Base-by-base conservation (phyloP, 2,113 vertebrate genomes). In the Rana temporaria region DNA sequence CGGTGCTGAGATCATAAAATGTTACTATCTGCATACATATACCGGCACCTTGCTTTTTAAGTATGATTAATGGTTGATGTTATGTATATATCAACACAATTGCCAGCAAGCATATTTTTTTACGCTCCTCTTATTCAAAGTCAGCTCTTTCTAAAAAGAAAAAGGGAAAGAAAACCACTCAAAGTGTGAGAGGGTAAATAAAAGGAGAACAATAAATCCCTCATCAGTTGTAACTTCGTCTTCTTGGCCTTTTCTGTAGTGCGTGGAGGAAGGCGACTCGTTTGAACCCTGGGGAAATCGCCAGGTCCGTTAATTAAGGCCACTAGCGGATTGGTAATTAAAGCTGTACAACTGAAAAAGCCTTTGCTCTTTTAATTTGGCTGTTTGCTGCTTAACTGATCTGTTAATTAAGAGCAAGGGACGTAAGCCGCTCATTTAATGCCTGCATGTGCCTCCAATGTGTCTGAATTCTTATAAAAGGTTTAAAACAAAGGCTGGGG, bases 361-460 rank as follows among this genome's bases (percentile, higher is more conserved):
- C 60, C 66, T 68, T 65, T 48, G 78, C 78, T 80, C 80, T 82
- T 74, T 74, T 82, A 74, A 74, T 82, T 82, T 74, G 80, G 26
- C 52, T 74, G 62, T 74, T 74, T 66, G 70, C 62, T 82, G 80
- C 80, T 82, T 82, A 82, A 82, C 74, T 82, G 80, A 74, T 82
- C 80, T 66, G 70, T 75, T 82, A 82, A 82, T 82, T 74, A 67
- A 82, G 26, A 42, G 52, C 80, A 42, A 9, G 70, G 79, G 70
- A 62, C 70, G 59, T 22, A 48, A 66, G 70, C 55, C 55, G 80
- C 68, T 81, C 66, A n/a, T 64, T 81, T 53, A 72, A 64, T 38
- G 56, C 42, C 79, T 72, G 34, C 30, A 63, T 63, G 26, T 53
- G 56, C 16, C 65, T 48, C 26, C 32, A 66, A 65, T 67, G 14